These are phyloP conservation scores for Arizona elegans DNA, from an alignment of 2,113 vertebrate species.

Conservation along the genomic window DNA sequence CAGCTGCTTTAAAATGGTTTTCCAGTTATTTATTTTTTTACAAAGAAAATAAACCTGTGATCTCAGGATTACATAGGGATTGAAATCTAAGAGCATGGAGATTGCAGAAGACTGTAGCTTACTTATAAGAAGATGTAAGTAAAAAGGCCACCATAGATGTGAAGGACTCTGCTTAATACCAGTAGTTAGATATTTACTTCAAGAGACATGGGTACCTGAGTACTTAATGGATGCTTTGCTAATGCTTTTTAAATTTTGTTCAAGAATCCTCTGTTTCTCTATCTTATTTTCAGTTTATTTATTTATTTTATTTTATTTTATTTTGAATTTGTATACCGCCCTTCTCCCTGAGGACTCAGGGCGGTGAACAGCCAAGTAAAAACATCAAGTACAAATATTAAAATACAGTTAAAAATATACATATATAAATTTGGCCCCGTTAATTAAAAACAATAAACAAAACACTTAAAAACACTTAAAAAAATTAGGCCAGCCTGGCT, in stretches of 20 bases:
- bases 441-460: too few relatives aligned
- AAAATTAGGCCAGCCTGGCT: too few relatives aligned
- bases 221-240: not conserved
- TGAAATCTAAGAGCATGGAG: not conserved
- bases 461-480: too few relatives aligned
- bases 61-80: not conserved
- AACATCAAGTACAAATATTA: too few relatives aligned
- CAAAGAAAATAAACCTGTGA: not conserved
- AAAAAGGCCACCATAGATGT: not conserved
- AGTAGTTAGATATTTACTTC: not conserved
- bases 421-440: too few relatives aligned
- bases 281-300: not conserved
- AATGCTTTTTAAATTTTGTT: not conserved
- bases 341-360: too few relatives aligned
- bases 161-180: not conserved
- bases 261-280: not conserved
- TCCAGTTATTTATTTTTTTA: not conserved
- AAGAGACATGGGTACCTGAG: not conserved
- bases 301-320: too few relatives aligned
- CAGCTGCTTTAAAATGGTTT: not conserved
- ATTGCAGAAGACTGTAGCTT: not conserved
- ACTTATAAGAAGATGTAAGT: not conserved
- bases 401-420: too few relatives aligned
- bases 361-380: too few relatives aligned
- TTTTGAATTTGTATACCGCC: too few relatives aligned